A percentile compares a stretch with the other conserved stretches of the same genome.
Evolutionary conservation across 2,797 vertebrate genomes (phyloP).

Genomic region (Delichon dasypus): DNA sequence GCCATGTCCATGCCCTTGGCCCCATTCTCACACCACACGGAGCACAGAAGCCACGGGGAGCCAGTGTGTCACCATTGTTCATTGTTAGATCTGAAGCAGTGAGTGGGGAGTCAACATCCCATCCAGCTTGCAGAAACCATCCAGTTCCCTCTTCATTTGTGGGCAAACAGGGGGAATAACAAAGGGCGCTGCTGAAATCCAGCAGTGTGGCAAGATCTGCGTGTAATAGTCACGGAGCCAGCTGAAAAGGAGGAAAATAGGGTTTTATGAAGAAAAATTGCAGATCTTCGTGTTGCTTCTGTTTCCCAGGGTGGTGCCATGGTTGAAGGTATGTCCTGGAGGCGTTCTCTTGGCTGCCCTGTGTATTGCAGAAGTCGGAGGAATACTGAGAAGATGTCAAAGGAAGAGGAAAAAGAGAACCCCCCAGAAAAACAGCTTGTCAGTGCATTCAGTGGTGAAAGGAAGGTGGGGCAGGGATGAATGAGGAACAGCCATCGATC

Average conservation of each 20-base stretch:
- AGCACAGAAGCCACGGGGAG: constrained; percentile 14
- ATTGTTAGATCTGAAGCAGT: constrained; percentile 43
- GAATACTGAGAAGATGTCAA: neutral
- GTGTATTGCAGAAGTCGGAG: neutral
- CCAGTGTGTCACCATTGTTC: constrained; percentile 40
- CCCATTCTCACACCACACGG: neutral
- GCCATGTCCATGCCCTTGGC: constrained; percentile 33
- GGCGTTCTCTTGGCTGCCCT: neutral
- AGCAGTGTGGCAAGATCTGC: neutral
- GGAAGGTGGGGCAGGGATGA: neutral
- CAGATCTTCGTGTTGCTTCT: neutral
- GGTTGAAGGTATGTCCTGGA: neutral
- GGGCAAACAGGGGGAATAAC: neutral
- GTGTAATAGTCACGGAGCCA: neutral
- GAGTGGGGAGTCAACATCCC: neutral
- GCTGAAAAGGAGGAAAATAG: neutral
- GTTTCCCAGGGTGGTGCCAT: neutral
- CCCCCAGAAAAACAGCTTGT: neutral
- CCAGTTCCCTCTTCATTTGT: neutral
- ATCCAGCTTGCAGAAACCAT: constrained; percentile 12
- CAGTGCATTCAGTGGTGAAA: neutral
- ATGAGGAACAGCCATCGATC: neutral
- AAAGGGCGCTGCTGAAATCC: constrained; percentile 22
- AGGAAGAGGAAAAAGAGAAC: neutral
- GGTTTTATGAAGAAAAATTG: neutral